Base-by-base conservation (phyloP, 2,888 invertebrate species). In the Morpho achilles region DNA sequence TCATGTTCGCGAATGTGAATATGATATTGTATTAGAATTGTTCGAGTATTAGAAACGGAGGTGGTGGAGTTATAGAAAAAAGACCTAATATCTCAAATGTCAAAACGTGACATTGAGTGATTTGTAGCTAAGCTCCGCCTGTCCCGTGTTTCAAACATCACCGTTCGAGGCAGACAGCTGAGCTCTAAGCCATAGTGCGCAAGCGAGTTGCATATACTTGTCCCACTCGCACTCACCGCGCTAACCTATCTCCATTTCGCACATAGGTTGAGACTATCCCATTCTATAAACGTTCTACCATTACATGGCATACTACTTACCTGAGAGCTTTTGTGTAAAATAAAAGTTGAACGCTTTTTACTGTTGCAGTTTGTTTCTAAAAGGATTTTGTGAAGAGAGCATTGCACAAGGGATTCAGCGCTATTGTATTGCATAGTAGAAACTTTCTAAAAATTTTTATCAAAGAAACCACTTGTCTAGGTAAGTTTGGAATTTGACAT, bases 61-160 rank as follows among this genome's bases (percentile, higher is more conserved):
- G 87, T 87, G 87, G 80, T 83, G 81, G 82, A 77, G 82, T 86
- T 87, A 87, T 87, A 89, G 87, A 87, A 88, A 91, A 91, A 91
- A 90, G 84, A 90, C 84, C 86, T 91, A 91, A 91, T 91, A 91
- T 91, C 91, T 91, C 90, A 89, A 89, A 88, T 87, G 91, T 91
- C 91, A 91, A 91, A 91, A 91, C 84, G 88, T 91, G 91, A 91
- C 91, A 87, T 85, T 91, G 91, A 91, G 91, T 91, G 91, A 91
- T 91, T 91, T 91, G 91, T 91, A 84, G 91, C 88, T 90, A 89
- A 89, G 91, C 91, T 87, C 91, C 91, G 91, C 91, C 91, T 90
- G 91, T 91, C 91, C 91, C 85, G 88, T 86, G 91, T 91, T 91
- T 91, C 91, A 91, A 91, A 91, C 91, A 91, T 91, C 91, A 90